Evolutionary conservation across 2,113 vertebrate genomes (phyloP), one percentile per base, ranked within the genome.

Genomic region (Fulmarus glacialis): DNA sequence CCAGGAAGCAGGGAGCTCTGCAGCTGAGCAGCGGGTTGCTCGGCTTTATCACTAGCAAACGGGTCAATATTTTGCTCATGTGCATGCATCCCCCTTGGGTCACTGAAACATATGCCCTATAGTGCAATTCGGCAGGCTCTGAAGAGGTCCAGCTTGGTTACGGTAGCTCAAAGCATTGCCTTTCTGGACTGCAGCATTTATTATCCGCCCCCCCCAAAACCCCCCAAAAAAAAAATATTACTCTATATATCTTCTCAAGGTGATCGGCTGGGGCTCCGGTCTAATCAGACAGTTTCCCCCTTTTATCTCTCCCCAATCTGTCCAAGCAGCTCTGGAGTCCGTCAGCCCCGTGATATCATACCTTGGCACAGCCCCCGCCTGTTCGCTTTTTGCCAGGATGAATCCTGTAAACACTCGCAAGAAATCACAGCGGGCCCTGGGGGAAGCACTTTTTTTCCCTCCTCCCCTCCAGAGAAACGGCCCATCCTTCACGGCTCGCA

Each of bases 11-110:
- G 89, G 62, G 30, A 81, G 59, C 42, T 68, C 24, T 3, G 85
- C 56, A 45, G 11, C 5, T 16, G 2, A 36, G 66, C 70, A 40
- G 56, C 0, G 21, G 29, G 55, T 34, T 32, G 60, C 80, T 90
- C 52, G 87, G 73, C 66, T 81, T 64, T 22, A 15, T 22, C 50
- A 23, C 48, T n/a, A 67, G 30, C 43, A 34, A n/a, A 71, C 1
- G 0, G 34, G 47, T 16, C 5, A 3, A 2, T 34, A 24, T 3
- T 86, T 63, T 2, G 4, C 38, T 71, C 1, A 1, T 34, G 47
- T 62, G 36, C 30, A 6, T 12, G 45, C 29, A 47, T 29, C 27
- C n/a, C 8, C 17, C 40, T 38, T 0, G 3, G 80, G 72, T 48
- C 34, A 52, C 0, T 1, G 29, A 24, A 55, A 38, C 38, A 34